Evolutionary conservation across 2,888 invertebrate genomes (phyloP).

Genomic region (Congeria kusceri): DNA sequence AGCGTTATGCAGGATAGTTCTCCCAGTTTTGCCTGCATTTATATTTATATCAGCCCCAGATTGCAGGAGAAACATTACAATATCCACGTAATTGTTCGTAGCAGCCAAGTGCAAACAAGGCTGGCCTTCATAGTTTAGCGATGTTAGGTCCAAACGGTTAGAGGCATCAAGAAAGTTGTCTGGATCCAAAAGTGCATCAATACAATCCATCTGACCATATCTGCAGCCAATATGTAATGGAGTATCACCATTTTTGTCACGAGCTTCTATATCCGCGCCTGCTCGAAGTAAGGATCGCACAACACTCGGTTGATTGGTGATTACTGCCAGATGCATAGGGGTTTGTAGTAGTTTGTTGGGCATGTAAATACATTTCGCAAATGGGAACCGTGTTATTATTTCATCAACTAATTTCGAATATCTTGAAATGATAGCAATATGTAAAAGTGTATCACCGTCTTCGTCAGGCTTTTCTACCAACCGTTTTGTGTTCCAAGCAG

Average conservation of each 20-base stretch:
- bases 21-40: conserved; percentile 40
- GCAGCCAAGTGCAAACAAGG: conserved; percentile 50
- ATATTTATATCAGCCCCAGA: conserved; percentile 46
- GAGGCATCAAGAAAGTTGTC: neutral
- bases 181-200: conserved; percentile 25
- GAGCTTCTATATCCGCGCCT: conserved; percentile 40
- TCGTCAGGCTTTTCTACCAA: conserved; percentile 19
- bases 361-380: conserved; percentile 17
- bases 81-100: conserved; percentile 22
- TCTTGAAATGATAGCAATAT: conserved; percentile 40
- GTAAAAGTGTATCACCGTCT: conserved; percentile 53
- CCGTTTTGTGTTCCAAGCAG: too few species aligned
- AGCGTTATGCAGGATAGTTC: conserved; percentile 51
- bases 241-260: conserved; percentile 55
- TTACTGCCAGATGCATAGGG: conserved; percentile 45
- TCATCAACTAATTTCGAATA: neutral
- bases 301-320: conserved; percentile 35
- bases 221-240: conserved; percentile 51
- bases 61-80: conserved; percentile 37
- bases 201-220: conserved; percentile 18
- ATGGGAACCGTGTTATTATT: conserved; percentile 12
- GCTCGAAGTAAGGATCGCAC: conserved; percentile 38
- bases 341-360: conserved; percentile 44
- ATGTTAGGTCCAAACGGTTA: conserved; percentile 10
- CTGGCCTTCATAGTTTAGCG: conserved; percentile 44